phyloP scores from a whole-genome alignment of 2,797 vertebrate species.

The Myiothlypis coronata region DNA sequence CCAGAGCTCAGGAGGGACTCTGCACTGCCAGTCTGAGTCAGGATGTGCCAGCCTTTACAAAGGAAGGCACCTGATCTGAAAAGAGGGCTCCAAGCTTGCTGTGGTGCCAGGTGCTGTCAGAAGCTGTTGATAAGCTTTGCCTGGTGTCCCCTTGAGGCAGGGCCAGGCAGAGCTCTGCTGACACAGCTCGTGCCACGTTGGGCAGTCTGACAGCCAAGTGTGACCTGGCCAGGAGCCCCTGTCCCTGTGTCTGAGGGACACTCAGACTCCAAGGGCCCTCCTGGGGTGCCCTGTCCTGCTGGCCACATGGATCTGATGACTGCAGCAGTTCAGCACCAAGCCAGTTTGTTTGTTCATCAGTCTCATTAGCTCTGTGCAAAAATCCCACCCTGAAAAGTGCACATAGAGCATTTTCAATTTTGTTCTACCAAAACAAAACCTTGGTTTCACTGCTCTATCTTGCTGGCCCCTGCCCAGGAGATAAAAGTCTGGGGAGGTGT shows the following conservation, averaged over 20 bases:
- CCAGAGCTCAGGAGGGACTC: background rate
- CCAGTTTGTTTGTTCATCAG: background rate
- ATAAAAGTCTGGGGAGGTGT: background rate
- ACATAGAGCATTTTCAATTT: background rate
- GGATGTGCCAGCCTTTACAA: background rate
- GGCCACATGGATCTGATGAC: background rate
- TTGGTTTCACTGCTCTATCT: background rate
- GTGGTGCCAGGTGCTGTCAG: background rate
- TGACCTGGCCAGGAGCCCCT: background rate
- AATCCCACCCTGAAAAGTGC: background rate
- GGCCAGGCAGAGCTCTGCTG: background rate
- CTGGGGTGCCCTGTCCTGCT: background rate
- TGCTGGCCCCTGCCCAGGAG: background rate
- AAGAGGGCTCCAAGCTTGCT: background rate
- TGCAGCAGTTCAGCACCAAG: background rate
- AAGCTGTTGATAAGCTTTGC: background rate
- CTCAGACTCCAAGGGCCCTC: background rate
- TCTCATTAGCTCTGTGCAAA: background rate
- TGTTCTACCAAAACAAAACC: background rate
- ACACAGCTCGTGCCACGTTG: background rate
- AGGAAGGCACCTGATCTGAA: background rate
- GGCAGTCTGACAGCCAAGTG: background rate
- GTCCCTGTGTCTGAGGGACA: background rate
- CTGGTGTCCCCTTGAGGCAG: background rate
- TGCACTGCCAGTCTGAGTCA: background rate